Conservation (phyloP, 2,888 invertebrate genomes). For the Drosophila siamana region DNA sequence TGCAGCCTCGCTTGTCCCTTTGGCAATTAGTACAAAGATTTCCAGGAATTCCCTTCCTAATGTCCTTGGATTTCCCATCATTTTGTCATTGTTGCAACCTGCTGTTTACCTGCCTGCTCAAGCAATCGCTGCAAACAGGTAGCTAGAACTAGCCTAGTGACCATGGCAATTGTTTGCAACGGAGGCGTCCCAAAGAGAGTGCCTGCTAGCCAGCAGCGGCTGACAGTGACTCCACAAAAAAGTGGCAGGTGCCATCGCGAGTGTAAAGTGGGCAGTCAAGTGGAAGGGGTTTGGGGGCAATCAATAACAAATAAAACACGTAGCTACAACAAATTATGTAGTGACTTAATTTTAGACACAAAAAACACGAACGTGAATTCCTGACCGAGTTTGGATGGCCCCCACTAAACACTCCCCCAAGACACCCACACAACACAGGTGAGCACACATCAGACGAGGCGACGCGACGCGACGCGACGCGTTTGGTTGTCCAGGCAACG, state of each 20-base stretch:
- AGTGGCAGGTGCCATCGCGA: background rate
- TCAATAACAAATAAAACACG: conserved; percentile 68
- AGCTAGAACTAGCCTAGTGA: conserved; percentile 20
- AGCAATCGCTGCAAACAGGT: conserved; percentile 3
- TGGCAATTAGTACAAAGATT: conserved; percentile 48
- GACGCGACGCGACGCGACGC: conserved; percentile 31
- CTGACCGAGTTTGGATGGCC: conserved; percentile 70
- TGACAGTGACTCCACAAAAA: background rate
- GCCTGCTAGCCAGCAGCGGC: conserved; percentile 2
- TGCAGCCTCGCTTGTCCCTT: conserved; percentile 20
- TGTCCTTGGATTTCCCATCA: conserved; percentile 35
- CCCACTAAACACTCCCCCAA: background rate
- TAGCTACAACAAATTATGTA: conserved; percentile 60
- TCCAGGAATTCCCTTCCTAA: conserved; percentile 52
- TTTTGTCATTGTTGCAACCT: conserved; percentile 9
- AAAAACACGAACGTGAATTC: conserved; percentile 58
- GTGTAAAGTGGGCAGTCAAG: conserved; percentile 33
- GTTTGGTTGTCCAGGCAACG: conserved; percentile 72
- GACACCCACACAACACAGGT: conserved; percentile 38
- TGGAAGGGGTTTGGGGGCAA: conserved; percentile 55
- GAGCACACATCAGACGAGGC: conserved; percentile 51
- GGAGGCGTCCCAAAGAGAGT: conserved; percentile 48
- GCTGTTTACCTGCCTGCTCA: conserved; percentile 24
- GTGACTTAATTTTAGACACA: conserved; percentile 71
- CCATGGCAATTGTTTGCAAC: conserved; percentile 40